Base-by-base conservation (phyloP, 2,797 vertebrate genomes). In the Syngnathus rostellatus region DNA sequence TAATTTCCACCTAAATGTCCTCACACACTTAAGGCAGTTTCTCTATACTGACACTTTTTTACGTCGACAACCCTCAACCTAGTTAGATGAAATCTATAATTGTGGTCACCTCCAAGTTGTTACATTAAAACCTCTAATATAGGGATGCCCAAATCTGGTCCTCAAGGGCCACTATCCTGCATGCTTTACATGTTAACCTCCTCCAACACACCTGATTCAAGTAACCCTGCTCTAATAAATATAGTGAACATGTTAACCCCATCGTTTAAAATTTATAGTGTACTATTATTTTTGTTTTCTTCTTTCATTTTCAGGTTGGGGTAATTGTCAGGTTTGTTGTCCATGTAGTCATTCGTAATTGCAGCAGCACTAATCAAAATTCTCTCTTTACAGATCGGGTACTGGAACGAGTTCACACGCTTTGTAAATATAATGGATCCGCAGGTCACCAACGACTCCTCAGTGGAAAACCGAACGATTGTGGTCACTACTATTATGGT, bases 401-500 rank as follows among this genome's bases (percentile, higher is more conserved):
- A 97, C 88, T 99, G 97, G 97, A 99, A 98, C 74, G 97, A 99
- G 77, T 98, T 94, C 88, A 90, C 95, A 73, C 92, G 94, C 80
- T 98, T 98, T 91, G 96, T 99, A 89, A 94, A 96, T 90, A 92
- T 94, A 79, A 91, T 94, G 76, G 96, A 98, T 85, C 92, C 91
- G 81, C 93, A 94, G 87, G 90, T 90, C 91, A 90, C 91, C 90
- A 98, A 98, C 88, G 95, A 98, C 73, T 93, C 95, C 37, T 98
- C 96, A 73, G 91, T 96, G 89, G 97, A 98, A 93, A 99, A 99
- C 85, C 92, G 96, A 92, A 99, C 97, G 77, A 99, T 99, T 85
- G 94, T 99, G 84, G 97, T 99, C 88, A 99, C 97, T 86, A 99
- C 97, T 88, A 99, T 99, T 92, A 93, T 99, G 94, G 97, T 98